Evolutionary conservation across 2,113 vertebrate species (phyloP), one percentile per base, ranked within the genome.

Genomic region (Phalacrocorax aristotelis): DNA sequence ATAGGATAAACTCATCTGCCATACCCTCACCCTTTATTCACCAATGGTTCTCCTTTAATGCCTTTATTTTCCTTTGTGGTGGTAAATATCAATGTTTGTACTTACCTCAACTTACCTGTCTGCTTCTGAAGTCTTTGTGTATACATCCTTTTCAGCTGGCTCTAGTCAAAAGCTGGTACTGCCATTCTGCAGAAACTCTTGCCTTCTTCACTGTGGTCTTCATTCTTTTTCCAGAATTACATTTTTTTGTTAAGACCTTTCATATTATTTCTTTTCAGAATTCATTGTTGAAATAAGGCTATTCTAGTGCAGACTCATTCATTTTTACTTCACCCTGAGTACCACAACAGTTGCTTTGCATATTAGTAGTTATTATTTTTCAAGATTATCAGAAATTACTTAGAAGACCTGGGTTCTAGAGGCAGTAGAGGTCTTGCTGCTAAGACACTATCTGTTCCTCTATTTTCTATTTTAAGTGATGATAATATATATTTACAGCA

Each of bases 271-370:
- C 25, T 40, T 57, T 52, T 46, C 17, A 72, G 9, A 69, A 42
- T 46, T 36, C 2, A 19, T 36, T 51, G 4, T 29, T 72, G 10
- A 74, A 91, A 74, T 32, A 82, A 83, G 4, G 8, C 6, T 70
- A 4, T 78, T 46, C 10, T 49, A 30, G 13, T 2, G 1, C 25
- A 75, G 60, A 30, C 7, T 38, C 5, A 38, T 48, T 80, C 0
- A 51, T 57, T 83, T 84, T 61, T 74, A 11, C 75, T 91, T 79
- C 48, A 40, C 36, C 4, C 3, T 1, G 25, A 49, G 22, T 64
- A 75, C 57, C 22, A 61, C 11, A 49, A 32, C 29, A 38, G 16
- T 70, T 75, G 7, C 9, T 70, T 79, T 82, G 26, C 13, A 7
- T 82, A 16, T 71, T 75, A 70, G 14, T 30, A 78, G 10, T 46